Conservation (phyloP, 35 echinoderm and acorn worm species). For the Apostichopus japonicus region DNA sequence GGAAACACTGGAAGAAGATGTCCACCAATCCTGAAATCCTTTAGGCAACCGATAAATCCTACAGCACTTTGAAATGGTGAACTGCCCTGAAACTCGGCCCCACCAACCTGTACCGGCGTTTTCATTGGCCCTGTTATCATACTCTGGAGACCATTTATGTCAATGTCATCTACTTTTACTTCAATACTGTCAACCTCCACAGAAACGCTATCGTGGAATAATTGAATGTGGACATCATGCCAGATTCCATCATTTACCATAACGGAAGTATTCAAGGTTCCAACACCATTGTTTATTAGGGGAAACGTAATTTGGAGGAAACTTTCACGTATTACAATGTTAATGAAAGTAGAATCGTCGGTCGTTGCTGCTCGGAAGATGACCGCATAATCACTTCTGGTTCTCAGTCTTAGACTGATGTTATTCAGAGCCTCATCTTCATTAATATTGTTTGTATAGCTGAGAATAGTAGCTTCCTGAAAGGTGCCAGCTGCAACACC, state of each 20-base stretch:
- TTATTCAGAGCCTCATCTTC: slow-evolving; percentile 9
- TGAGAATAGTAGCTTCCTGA: slow-evolving; percentile 41
- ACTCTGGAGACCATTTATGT: not conserved
- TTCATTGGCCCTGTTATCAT: slow-evolving; percentile 43
- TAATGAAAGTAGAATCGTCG: slow-evolving; percentile 51
- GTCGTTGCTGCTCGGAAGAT: slow-evolving; percentile 58
- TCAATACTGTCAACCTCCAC: slow-evolving; percentile 58
- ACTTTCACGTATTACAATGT: slow-evolving; percentile 52
- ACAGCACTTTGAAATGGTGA: slow-evolving; percentile 38
- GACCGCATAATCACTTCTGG: slow-evolving; percentile 42
- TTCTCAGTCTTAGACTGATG: slow-evolving; percentile 58
- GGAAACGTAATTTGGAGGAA: slow-evolving; percentile 26
- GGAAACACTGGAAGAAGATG: slow-evolving; percentile 77
- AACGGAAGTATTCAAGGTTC: not conserved
- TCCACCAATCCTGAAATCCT: slow-evolving; percentile 76
- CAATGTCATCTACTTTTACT: not conserved
- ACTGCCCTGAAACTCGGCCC: slow-evolving; percentile 44
- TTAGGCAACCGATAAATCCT: slow-evolving; percentile 72
- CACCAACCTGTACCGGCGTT: slow-evolving; percentile 55
- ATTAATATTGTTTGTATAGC: slow-evolving; percentile 70
- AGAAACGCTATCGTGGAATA: slow-evolving; percentile 23
- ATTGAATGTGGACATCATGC: slow-evolving; percentile 65
- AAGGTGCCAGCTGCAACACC: slow-evolving; percentile 80
- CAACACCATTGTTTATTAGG: not conserved
- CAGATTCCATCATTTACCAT: slow-evolving; percentile 74